phyloP scores from a whole-genome alignment of 1,140 invertebrate species.

The Diprion similis region DNA sequence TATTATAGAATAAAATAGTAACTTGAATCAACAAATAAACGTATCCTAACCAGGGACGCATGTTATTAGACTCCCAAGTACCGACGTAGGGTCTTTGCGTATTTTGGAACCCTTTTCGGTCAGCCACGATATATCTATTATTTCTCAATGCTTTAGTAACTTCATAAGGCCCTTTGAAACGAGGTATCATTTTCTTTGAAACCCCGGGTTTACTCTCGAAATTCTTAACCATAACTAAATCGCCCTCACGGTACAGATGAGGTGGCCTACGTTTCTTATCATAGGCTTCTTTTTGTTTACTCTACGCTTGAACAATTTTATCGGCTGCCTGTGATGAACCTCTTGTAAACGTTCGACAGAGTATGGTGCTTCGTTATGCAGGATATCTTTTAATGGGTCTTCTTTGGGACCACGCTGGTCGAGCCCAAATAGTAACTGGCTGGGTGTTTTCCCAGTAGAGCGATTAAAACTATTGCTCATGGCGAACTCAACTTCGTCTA shows the following conservation, averaged over 20 bases:
- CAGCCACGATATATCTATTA: constrained; percentile 36
- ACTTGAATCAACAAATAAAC: no score
- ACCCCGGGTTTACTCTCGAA: constrained; percentile 29
- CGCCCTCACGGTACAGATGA: constrained; percentile 28
- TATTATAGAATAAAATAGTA: no score
- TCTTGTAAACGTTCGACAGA: not conserved
- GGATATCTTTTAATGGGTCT: constrained; percentile 16
- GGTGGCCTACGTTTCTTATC: constrained; percentile 29
- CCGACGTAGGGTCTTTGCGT: constrained; percentile 37
- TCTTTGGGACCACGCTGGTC: constrained; percentile 18
- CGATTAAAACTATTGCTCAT: constrained; percentile 35
- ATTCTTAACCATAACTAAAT: constrained; percentile 36
- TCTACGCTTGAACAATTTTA: constrained; percentile 18
- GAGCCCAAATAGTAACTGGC: constrained; percentile 32
- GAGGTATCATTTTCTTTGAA: constrained; percentile 34
- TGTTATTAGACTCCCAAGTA: not conserved
- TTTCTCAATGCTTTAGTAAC: constrained; percentile 30
- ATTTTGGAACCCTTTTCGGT: constrained; percentile 33
- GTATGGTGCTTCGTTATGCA: not conserved
- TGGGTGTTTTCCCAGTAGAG: constrained; percentile 27
- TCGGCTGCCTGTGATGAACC: constrained; percentile 11
- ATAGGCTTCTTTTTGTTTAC: constrained; percentile 20
- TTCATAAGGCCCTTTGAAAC: constrained; percentile 35
- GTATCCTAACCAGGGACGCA: constrained; percentile 3
- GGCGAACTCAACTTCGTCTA: constrained; percentile 33